Percentiles rank a stretch among this genome's conserved stretches.
Conservation (phyloP, 2,113 vertebrate species). For the Istiophorus platypterus region DNA sequence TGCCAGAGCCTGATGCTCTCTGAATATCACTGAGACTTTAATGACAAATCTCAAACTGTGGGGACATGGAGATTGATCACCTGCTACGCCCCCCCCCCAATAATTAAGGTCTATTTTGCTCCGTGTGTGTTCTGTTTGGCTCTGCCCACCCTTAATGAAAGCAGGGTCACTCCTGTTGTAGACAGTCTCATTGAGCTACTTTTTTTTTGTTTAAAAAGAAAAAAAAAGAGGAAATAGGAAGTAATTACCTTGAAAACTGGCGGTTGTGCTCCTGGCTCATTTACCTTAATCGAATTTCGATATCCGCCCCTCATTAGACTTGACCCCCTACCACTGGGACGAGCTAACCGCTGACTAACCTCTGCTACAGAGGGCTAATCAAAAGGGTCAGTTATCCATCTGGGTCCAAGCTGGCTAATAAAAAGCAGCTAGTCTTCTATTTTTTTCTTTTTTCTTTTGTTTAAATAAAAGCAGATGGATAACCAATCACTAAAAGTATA, state of each 20-base stretch:
- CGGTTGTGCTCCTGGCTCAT: slow-evolving; percentile 86
- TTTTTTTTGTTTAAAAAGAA: not conserved
- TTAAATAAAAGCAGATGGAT: slow-evolving; percentile 62
- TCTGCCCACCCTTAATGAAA: slow-evolving; percentile 81
- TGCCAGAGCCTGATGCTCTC: slow-evolving; percentile 62
- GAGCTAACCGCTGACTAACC: slow-evolving; percentile 78
- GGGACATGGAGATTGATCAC: slow-evolving; percentile 77
- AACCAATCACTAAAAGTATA: slow-evolving; percentile 18
- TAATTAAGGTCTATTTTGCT: slow-evolving; percentile 76
- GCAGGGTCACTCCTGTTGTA: slow-evolving; percentile 60
- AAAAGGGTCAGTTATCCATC: slow-evolving; percentile 60
- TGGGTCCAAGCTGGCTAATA: slow-evolving; percentile 53
- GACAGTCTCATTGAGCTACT: slow-evolving; percentile 46
- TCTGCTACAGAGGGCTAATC: slow-evolving; percentile 76
- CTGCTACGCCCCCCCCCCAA: slow-evolving; percentile 70
- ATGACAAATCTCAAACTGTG: slow-evolving; percentile 58
- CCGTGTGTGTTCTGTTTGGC: slow-evolving; percentile 50
- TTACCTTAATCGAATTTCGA: slow-evolving; percentile 90
- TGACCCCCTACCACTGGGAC: slow-evolving; percentile 76
- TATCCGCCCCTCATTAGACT: slow-evolving; percentile 85
- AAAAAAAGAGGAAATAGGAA: slow-evolving; percentile 74
- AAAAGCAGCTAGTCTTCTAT: slow-evolving; percentile 21
- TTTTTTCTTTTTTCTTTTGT: not conserved
- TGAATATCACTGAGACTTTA: slow-evolving; percentile 73
- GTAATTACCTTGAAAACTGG: slow-evolving; percentile 89